Percentiles rank a stretch among this genome's conserved stretches.
Conservation (phyloP, 2,113 vertebrate species). For the Brachyhypopomus occidentalis region DNA sequence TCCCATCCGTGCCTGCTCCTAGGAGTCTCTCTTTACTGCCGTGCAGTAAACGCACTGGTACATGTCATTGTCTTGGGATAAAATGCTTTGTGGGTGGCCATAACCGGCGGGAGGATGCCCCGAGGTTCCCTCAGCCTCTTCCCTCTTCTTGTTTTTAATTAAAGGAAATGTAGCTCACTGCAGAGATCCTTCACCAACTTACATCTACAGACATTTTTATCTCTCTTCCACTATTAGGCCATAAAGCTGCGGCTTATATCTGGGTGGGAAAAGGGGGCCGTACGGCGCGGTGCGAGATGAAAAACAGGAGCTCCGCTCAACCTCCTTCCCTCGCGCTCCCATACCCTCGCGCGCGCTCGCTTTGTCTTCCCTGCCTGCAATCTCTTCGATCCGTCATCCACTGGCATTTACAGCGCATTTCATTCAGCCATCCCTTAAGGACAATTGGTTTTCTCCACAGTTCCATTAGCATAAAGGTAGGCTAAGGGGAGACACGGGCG, state of each 20-base stretch:
- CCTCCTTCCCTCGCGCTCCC: constrained; percentile 69
- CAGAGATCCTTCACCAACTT: constrained; percentile 50
- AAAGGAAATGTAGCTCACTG: constrained; percentile 56
- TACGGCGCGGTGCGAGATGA: constrained; percentile 43
- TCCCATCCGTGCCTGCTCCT: constrained; percentile 38
- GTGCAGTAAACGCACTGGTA: constrained; percentile 49
- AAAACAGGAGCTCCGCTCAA: constrained; percentile 60
- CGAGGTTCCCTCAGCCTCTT: constrained; percentile 47
- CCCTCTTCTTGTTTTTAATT: constrained; percentile 62
- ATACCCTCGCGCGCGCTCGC: not conserved
- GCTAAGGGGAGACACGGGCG: constrained; percentile 67
- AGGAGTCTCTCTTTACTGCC: constrained; percentile 48
- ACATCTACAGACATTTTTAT: constrained; percentile 54
- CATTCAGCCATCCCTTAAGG: constrained; percentile 90
- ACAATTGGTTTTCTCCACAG: constrained; percentile 88
- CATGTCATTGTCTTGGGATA: constrained; percentile 64
- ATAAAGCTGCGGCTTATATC: constrained; percentile 45
- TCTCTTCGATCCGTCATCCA: constrained; percentile 87
- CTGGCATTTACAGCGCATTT: constrained; percentile 92
- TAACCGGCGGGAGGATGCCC: constrained; percentile 61
- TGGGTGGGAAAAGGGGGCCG: constrained; percentile 37
- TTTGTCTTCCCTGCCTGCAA: constrained; percentile 61
- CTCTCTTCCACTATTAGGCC: constrained; percentile 53
- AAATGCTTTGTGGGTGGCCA: constrained; percentile 66
- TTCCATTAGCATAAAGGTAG: constrained; percentile 89